A percentile compares a stretch with the other conserved stretches of the same genome.
Conservation (phyloP, 2,888 invertebrate genomes). For the Dynastes hyllus region DNA sequence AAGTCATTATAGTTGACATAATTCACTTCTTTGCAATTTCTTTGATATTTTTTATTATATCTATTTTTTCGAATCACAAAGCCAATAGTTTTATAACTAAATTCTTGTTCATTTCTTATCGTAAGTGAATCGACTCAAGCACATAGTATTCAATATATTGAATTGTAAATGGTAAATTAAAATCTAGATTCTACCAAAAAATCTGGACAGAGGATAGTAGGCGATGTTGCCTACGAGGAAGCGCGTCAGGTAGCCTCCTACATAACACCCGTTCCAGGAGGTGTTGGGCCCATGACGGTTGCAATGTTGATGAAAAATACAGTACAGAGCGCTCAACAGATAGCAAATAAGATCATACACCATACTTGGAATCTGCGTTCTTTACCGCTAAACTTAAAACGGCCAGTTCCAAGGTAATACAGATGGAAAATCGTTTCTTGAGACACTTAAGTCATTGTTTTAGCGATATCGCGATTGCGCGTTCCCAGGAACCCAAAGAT, state of each 20-base stretch:
- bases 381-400: conserved; percentile 77
- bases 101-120: no score
- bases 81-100: no score
- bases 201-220: conserved; percentile 89
- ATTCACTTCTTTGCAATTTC: no score
- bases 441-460: conserved; percentile 54
- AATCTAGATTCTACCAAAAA: conserved; percentile 82
- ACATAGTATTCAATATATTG: not conserved
- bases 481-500: conserved; percentile 90
- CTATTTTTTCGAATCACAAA: no score
- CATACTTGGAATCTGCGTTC: conserved; percentile 82
- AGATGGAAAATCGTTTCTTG: conserved; percentile 47
- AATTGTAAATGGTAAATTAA: no score
- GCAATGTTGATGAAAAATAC: conserved; percentile 98
- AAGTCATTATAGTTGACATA: no score
- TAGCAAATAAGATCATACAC: conserved; percentile 75
- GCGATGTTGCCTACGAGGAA: conserved; percentile 93
- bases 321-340: conserved; percentile 84
- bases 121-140: not conserved
- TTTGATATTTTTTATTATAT: no score
- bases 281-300: conserved; percentile 99
- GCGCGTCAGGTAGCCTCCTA: conserved; percentile 86
- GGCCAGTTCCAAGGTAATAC: conserved; percentile 88
- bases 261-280: conserved; percentile 97
- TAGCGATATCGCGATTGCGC: conserved; percentile 93